Evolutionary conservation across 2,797 vertebrate species (phyloP), one percentile per base, ranked within the genome.

Genomic region (Sphaeramia orbicularis): DNA sequence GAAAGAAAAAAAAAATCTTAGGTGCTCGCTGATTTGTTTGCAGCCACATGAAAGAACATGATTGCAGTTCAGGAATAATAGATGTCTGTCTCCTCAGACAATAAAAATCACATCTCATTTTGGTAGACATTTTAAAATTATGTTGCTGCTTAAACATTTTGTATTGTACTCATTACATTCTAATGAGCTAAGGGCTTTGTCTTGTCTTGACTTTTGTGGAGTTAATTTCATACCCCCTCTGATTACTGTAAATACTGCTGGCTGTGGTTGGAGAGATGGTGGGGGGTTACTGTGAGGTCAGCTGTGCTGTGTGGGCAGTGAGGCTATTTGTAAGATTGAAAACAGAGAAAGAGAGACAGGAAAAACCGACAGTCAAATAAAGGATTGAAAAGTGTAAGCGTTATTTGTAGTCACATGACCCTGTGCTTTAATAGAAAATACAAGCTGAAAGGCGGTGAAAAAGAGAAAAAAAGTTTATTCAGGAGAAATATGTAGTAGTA

Each of bases 391-490:
- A 57, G 56, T 21, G 45, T 41, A 53, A 55, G 45, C 1, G 6
- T 52, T 61, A 11, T 67, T 61, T 60, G 51, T 43, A 64, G 45
- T 73, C 64, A 49, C 75, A 60, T 47, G 54, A 78, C 61, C 47
- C 47, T 7, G n/a, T 63, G 58, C 57, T 65, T 71, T 74, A 73
- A 41, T 11, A 6, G 24, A 55, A 21, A 67, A 49, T 19, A 35
- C 7, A 27, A 27, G 5, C 24, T 27, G 35, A 32, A 35, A 11
- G 24, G 16, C 4, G 44, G 51, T 18, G 16, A 57, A 54, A 67
- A 69, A 65, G 88, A 89, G 91, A 94, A 27, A 32, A 15, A 24
- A 49, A 32, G 13, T 95, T 95, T 95, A 89, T 87, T 90, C 83
- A 82, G 88, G 91, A 88, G 89, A 89, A 80, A 88, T 87, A 43